phyloP scores from a whole-genome alignment of 2,888 invertebrate species.

The Luffia ferchaultella region DNA sequence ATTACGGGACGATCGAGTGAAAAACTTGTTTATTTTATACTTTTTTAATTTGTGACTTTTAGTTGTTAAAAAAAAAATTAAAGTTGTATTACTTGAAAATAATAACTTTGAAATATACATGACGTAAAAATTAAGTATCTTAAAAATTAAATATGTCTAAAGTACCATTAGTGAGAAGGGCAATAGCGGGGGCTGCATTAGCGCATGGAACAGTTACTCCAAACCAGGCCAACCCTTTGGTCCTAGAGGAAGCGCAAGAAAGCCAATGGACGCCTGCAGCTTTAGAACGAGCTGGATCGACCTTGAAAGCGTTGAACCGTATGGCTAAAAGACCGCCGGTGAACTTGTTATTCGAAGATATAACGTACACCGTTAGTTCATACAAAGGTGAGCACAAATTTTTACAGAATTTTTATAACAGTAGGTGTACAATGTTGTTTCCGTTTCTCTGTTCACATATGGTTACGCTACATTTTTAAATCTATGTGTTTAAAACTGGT shows the following conservation, averaged over 20 bases:
- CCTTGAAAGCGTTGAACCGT: slow-evolving; percentile 57
- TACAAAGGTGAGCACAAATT: slow-evolving; percentile 43
- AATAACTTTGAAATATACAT: no score
- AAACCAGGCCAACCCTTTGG: slow-evolving; percentile 23
- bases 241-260: slow-evolving; percentile 28
- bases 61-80: no score
- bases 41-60: no score
- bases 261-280: slow-evolving; percentile 56
- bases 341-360: slow-evolving; percentile 67
- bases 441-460: no score
- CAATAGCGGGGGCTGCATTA: slow-evolving; percentile 45
- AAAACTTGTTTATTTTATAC: no score
- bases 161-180: slow-evolving; percentile 44
- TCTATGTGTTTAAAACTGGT: no score
- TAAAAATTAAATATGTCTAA: slow-evolving; percentile 48
- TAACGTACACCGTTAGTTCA: slow-evolving; percentile 59
- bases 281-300: slow-evolving; percentile 53
- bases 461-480: no score
- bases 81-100: no score
- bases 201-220: slow-evolving; percentile 23
- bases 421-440: no score
- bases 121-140: no score
- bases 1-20: no score
- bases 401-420: no score
- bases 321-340: slow-evolving; percentile 68